Percentiles rank a stretch among this genome's conserved stretches.
Evolutionary conservation across 2,113 vertebrate genomes (phyloP).

Genomic region (Hyperoodon ampullatus): DNA sequence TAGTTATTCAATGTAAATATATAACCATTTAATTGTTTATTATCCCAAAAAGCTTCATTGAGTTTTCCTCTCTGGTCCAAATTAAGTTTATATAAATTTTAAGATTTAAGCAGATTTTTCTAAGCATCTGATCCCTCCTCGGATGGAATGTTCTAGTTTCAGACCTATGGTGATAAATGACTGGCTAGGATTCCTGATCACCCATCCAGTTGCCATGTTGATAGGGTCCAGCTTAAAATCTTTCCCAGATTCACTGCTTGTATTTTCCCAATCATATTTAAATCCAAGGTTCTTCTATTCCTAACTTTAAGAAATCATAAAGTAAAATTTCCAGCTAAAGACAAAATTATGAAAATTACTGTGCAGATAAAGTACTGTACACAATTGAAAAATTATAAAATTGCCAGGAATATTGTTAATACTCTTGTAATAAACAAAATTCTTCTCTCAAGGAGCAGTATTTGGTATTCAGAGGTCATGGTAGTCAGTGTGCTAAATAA

Average conservation of each 20-base stretch:
- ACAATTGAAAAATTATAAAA: not conserved
- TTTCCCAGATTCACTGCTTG: not conserved
- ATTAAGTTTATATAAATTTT: not conserved
- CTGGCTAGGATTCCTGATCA: not conserved
- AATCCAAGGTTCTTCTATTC: not conserved
- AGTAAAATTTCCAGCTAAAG: not conserved
- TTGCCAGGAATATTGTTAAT: not conserved
- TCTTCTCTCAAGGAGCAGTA: not conserved
- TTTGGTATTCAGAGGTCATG: not conserved
- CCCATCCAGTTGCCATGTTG: not conserved
- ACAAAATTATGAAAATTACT: not conserved
- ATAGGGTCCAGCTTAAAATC: not conserved
- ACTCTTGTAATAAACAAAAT: not conserved
- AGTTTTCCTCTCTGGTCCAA: not conserved
- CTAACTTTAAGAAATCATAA: not conserved
- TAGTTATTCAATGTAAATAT: not conserved
- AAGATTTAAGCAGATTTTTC: not conserved
- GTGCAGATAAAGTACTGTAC: not conserved
- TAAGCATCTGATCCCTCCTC: not conserved
- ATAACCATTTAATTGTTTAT: not conserved
- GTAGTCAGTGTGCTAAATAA: not conserved
- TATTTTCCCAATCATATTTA: not conserved
- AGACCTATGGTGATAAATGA: not conserved
- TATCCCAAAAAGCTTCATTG: not conserved
- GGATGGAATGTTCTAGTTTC: not conserved